Percentiles rank a stretch among this genome's conserved stretches.
Conservation (phyloP, 2,113 vertebrate genomes). For the Polypterus senegalus region DNA sequence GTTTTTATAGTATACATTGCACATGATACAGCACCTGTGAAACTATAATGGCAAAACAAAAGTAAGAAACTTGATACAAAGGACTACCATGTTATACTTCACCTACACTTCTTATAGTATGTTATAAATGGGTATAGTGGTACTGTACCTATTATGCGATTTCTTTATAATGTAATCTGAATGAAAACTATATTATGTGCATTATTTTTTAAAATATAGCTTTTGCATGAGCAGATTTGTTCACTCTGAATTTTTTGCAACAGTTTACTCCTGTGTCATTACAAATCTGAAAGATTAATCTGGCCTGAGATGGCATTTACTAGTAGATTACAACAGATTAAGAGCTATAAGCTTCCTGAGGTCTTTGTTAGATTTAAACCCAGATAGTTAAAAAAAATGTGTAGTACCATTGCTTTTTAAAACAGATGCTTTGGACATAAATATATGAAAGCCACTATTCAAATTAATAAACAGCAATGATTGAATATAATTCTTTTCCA, state of each 20-base stretch:
- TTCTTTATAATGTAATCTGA: no score
- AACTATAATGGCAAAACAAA: no score
- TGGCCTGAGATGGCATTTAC: slow-evolving; percentile 56
- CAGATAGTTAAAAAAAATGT: slow-evolving; percentile 30
- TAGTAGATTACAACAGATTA: slow-evolving; percentile 52
- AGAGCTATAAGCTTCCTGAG: slow-evolving; percentile 44
- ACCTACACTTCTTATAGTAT: no score
- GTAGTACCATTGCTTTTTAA: slow-evolving; percentile 3
- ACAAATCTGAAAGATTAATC: slow-evolving; percentile 54
- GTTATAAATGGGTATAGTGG: no score
- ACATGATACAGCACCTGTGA: no score
- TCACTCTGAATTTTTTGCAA: slow-evolving; percentile 41
- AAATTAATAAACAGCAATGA: slow-evolving; percentile 28
- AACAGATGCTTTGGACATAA: slow-evolving; percentile 31
- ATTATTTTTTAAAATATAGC: no score
- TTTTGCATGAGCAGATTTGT: slow-evolving; percentile 27
- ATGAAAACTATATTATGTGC: no score
- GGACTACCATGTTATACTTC: no score
- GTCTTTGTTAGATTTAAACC: slow-evolving; percentile 52
- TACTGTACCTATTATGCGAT: no score
- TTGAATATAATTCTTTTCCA: slow-evolving; percentile 23
- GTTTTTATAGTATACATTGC: no score
- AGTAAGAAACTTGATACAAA: no score
- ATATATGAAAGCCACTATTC: slow-evolving; percentile 30
- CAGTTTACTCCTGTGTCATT: slow-evolving; percentile 50